Percentiles rank a stretch among this genome's conserved stretches.
Conservation (phyloP, 2,888 invertebrate genomes). For the Drosophila tanythrix region DNA sequence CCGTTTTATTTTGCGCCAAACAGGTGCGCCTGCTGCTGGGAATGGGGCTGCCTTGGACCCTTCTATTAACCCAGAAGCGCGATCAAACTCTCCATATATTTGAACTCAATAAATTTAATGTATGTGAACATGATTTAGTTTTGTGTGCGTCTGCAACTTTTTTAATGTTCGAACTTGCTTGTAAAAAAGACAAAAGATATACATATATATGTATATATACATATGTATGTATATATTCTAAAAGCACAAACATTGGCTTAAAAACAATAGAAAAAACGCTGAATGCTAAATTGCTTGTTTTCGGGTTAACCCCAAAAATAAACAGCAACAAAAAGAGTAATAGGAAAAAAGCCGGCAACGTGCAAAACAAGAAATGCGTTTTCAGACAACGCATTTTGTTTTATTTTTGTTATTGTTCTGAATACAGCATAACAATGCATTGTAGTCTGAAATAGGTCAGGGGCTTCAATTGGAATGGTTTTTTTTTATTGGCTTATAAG, state of each 20-base stretch:
- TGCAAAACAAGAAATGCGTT: conserved; percentile 28
- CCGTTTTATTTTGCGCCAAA: conserved; percentile 66
- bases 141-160: not conserved
- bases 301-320: conserved; percentile 43
- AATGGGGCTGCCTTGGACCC: conserved; percentile 72
- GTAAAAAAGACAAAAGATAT: not conserved
- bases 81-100: conserved; percentile 41
- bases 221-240: not conserved
- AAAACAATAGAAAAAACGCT: conserved; percentile 43
- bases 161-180: conserved; percentile 51
- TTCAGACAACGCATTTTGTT: conserved; percentile 35
- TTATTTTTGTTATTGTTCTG: conserved; percentile 15
- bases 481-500: conserved; percentile 5
- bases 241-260: conserved; percentile 9
- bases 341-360: conserved; percentile 25
- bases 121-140: conserved; percentile 20
- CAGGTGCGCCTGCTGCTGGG: conserved; percentile 59
- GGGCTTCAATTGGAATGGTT: conserved; percentile 29
- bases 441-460: conserved; percentile 45
- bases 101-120: conserved; percentile 67
- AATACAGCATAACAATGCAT: conserved; percentile 24
- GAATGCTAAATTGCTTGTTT: conserved; percentile 64
- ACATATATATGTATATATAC: not conserved
- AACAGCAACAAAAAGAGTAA: conserved; percentile 25
- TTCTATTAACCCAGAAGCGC: conserved; percentile 43